A percentile compares a stretch with the other conserved stretches of the same genome.
Evolutionary conservation across 1,140 invertebrate genomes (phyloP).

Genomic region (Saccostrea cuccullata): DNA sequence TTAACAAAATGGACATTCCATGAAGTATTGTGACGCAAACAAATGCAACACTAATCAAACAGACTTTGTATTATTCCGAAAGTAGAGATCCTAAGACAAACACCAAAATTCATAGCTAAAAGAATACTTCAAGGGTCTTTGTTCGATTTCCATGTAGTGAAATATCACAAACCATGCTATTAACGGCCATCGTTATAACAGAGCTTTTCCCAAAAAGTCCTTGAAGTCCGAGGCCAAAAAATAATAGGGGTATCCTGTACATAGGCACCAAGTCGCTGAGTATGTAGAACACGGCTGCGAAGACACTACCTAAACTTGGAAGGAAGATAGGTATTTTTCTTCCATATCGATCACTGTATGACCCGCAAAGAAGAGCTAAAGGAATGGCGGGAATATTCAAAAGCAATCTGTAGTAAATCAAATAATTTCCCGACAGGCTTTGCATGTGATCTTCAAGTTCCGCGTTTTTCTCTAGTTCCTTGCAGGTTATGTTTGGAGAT

Average conservation of each 20-base stretch:
- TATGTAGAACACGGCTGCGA: conserved; percentile 74
- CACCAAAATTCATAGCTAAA: conserved; percentile 76
- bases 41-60: conserved; percentile 66
- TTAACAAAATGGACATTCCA: conserved; percentile 62
- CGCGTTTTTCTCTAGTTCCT: conserved; percentile 57
- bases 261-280: conserved; percentile 58
- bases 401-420: conserved; percentile 75
- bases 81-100: conserved; percentile 74
- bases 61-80: conserved; percentile 71
- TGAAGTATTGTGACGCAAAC: conserved; percentile 65
- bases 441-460: conserved; percentile 70
- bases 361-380: conserved; percentile 76
- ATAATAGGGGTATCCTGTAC: conserved; percentile 66
- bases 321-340: conserved; percentile 77
- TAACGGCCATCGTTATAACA: conserved; percentile 77
- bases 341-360: conserved; percentile 77
- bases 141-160: conserved; percentile 71
- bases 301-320: conserved; percentile 72
- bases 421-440: conserved; percentile 65
- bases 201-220: conserved; percentile 76
- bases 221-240: conserved; percentile 70
- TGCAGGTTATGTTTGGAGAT: conserved; percentile 57
- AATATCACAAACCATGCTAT: conserved; percentile 75
- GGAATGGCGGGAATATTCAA: conserved; percentile 76
- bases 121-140: conserved; percentile 72